Conservation (phyloP, 2,888 invertebrate genomes). For the Philaethria dido region DNA sequence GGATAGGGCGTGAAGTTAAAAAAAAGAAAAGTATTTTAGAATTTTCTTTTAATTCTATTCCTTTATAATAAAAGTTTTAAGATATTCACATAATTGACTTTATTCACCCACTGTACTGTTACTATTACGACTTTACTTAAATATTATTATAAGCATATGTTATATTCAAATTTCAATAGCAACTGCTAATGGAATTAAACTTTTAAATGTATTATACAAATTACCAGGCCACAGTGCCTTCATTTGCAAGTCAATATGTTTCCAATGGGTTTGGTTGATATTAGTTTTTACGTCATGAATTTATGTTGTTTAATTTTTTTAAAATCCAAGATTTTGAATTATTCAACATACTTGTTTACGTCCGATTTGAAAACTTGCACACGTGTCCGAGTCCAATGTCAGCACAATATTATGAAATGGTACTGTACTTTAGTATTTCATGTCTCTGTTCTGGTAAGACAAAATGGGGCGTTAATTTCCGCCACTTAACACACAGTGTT, state of each 20-base stretch:
- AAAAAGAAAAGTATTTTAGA: no score
- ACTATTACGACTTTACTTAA: background rate
- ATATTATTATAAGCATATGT: background rate
- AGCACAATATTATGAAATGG: no score
- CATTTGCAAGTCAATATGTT: constrained; percentile 33
- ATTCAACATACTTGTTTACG: no score
- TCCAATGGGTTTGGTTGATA: background rate
- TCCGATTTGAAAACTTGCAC: no score
- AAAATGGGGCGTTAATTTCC: no score
- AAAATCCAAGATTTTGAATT: no score
- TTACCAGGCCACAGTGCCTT: constrained; percentile 34
- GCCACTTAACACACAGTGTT: no score
- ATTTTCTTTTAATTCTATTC: background rate
- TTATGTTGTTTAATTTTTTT: no score
- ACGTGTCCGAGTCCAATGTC: no score
- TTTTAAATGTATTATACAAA: constrained; percentile 22
- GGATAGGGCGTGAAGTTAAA: no score
- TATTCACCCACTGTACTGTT: background rate
- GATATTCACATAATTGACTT: background rate
- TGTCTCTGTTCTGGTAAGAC: no score
- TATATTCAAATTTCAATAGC: constrained; percentile 5
- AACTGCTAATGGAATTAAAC: constrained; percentile 10
- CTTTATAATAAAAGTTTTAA: background rate
- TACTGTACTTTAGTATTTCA: no score
- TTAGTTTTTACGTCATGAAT: background rate